Evolutionary conservation across 2,888 invertebrate genomes (phyloP).

Genomic region (Amiota minor): DNA sequence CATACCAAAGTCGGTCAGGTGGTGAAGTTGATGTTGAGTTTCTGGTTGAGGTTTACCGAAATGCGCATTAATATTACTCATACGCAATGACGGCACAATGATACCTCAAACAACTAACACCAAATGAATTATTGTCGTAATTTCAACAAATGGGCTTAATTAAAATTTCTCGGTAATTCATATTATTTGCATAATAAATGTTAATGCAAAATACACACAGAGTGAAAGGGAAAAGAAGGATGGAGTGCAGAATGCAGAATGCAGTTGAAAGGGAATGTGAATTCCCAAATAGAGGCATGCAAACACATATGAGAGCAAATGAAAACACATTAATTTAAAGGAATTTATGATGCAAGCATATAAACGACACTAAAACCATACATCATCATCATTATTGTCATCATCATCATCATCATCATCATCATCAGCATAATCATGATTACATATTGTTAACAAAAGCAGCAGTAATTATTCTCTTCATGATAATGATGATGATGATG

Average conservation of each 20-base stretch:
- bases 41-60: too few relatives aligned
- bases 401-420: not conserved
- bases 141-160: conserved; percentile 9
- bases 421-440: not conserved
- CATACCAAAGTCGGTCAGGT: not conserved
- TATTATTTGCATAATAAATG: conserved; percentile 18
- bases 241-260: too few relatives aligned
- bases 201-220: not conserved
- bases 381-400: too few relatives aligned
- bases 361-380: too few relatives aligned
- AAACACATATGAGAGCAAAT: too few relatives aligned
- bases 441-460: not conserved
- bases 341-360: not conserved
- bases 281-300: too few relatives aligned
- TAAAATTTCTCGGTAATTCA: conserved; percentile 6
- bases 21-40: too few relatives aligned
- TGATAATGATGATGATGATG: not conserved
- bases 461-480: not conserved
- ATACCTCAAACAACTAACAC: not conserved
- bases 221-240: not conserved
- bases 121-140: conserved; percentile 13
- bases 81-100: not conserved
- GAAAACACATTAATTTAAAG: conserved; percentile 5
- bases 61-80: not conserved
- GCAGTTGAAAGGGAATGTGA: too few relatives aligned